A percentile compares a stretch with the other conserved stretches of the same genome.
Conservation (phyloP, 2,113 vertebrate genomes). For the Tenrec ecaudatus region DNA sequence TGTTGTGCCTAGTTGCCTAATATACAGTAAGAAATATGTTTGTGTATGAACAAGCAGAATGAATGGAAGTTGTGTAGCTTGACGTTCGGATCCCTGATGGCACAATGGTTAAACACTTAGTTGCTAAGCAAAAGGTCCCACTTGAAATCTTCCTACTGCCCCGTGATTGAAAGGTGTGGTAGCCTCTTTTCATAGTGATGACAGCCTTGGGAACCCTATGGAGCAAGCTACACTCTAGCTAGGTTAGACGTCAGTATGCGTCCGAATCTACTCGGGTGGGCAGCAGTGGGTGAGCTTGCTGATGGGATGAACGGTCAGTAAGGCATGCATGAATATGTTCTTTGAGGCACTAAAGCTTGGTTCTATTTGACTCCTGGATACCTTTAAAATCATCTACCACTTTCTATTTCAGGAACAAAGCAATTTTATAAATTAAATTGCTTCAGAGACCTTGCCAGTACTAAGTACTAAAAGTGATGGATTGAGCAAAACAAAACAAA, state of each 20-base stretch:
- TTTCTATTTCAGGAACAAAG: constrained; percentile 1
- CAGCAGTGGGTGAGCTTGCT: neutral
- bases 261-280: neutral
- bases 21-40: neutral
- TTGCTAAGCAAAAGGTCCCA: too few species aligned
- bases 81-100: neutral
- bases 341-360: neutral
- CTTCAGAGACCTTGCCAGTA: neutral
- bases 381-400: neutral
- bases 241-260: neutral
- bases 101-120: neutral
- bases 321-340: neutral
- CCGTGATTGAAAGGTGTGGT: neutral
- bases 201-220: neutral
- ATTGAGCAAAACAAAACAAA: neutral
- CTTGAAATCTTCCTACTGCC: neutral
- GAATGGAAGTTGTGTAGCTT: neutral
- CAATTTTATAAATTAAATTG: neutral
- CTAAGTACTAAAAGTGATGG: neutral
- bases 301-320: neutral
- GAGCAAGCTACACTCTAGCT: neutral
- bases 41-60: fast-evolving
- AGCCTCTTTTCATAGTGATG: neutral
- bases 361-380: neutral
- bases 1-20: neutral